phyloP scores from a whole-genome alignment of 1,140 invertebrate genomes.

The Probaryconus sp. region DNA sequence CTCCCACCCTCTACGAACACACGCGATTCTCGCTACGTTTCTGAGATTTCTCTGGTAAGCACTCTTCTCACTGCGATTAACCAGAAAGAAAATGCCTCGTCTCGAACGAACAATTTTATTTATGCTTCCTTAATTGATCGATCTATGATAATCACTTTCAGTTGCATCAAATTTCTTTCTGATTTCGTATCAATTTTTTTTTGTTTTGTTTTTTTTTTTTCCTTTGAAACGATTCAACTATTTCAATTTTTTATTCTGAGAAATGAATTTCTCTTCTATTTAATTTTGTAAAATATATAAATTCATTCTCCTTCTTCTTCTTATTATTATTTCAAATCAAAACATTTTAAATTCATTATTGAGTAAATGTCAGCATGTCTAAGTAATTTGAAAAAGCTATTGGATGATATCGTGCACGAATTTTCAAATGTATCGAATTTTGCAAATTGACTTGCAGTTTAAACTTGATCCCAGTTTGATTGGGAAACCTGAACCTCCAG shows the following conservation, averaged over 20 bases:
- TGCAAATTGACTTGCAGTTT: conserved; percentile 37
- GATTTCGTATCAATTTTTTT: not conserved
- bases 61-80: conserved; percentile 49
- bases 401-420: conserved; percentile 23
- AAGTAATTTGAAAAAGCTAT: conserved; percentile 41
- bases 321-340: conserved; percentile 1
- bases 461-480: conserved; percentile 51
- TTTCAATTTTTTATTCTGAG: too few species aligned
- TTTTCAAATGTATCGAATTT: conserved; percentile 51
- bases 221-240: too few species aligned
- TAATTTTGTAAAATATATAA: too few species aligned
- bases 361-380: conserved; percentile 20
- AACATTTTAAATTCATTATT: conserved; percentile 13
- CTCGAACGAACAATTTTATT: conserved; percentile 29
- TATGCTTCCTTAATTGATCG: conserved; percentile 26
- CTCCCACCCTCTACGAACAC: conserved; percentile 30
- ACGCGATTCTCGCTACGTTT: conserved; percentile 52
- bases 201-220: not conserved
- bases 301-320: too few species aligned
- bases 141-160: conserved; percentile 10
- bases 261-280: too few species aligned
- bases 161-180: not conserved
- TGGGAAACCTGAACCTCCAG: conserved; percentile 12
- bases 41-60: conserved; percentile 49
- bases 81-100: conserved; percentile 35